phyloP scores from a whole-genome alignment of 2,113 vertebrate genomes.

The Lamprotornis superbus region DNA sequence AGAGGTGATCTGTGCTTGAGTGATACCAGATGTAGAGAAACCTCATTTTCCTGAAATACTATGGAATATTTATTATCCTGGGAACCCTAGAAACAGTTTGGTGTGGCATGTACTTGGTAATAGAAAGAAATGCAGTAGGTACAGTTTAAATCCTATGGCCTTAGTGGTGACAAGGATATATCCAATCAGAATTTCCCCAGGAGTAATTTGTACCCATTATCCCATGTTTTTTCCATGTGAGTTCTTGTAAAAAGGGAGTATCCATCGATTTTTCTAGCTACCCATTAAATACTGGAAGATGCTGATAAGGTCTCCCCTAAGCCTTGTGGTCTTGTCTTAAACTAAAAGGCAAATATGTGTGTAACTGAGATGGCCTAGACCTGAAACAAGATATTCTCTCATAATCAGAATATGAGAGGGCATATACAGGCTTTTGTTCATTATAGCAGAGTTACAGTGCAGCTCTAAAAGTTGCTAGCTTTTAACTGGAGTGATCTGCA shows the following conservation, averaged over 20 bases:
- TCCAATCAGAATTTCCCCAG: neutral
- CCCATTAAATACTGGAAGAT: neutral
- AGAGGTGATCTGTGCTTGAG: neutral
- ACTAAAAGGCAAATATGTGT: neutral
- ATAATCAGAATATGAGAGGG: neutral
- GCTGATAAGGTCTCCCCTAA: neutral
- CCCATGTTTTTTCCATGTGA: neutral
- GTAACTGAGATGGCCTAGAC: neutral
- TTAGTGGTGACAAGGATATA: neutral
- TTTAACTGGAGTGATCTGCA: neutral
- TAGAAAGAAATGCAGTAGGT: neutral
- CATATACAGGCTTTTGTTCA: neutral
- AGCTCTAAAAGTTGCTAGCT: neutral
- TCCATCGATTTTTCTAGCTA: neutral
- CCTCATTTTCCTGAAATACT: neutral
- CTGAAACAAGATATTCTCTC: neutral
- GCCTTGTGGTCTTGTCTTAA: neutral
- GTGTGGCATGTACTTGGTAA: neutral
- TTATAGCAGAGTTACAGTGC: neutral
- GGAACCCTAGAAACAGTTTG: neutral
- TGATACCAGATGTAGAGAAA: neutral
- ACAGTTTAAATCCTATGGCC: neutral
- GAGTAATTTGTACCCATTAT: neutral
- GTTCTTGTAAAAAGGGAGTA: neutral
- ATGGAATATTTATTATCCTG: neutral